phyloP scores from a whole-genome alignment of 37 sponge, comb jelly and placozoan species.

The Lycopodina hypogea region DNA sequence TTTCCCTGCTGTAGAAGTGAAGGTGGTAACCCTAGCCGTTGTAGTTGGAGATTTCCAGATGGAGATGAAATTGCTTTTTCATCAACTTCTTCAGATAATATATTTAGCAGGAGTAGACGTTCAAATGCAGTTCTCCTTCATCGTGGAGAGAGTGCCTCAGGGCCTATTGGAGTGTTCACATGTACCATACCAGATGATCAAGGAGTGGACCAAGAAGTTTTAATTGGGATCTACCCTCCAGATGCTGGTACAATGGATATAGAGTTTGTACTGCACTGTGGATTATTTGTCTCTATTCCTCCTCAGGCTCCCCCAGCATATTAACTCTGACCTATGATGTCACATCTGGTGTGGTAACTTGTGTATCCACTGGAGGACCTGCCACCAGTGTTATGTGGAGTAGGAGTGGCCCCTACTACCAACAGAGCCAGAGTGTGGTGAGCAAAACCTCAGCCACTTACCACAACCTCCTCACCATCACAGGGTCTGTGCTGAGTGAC shows the following conservation, averaged over 20 bases:
- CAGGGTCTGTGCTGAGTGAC: too few species aligned
- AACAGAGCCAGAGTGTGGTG: slow-evolving; percentile 11
- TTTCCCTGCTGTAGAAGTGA: not conserved
- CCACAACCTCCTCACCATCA: too few species aligned
- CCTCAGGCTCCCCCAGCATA: not conserved
- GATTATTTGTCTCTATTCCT: not conserved
- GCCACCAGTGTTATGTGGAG: slow-evolving; percentile 22
- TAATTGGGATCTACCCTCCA: not conserved
- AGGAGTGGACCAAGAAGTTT: not conserved
- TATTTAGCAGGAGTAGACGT: not conserved
- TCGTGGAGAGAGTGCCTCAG: not conserved
- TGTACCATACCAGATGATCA: slow-evolving; percentile 12
- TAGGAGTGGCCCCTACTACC: slow-evolving; percentile 3
- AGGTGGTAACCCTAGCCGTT: not conserved
- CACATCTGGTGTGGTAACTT: not conserved
- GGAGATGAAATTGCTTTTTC: not conserved
- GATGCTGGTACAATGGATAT: not conserved
- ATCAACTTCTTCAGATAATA: not conserved
- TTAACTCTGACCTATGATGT: not conserved
- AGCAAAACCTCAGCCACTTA: too few species aligned
- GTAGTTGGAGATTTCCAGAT: slow-evolving; percentile 4
- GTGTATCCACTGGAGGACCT: slow-evolving; percentile 21
- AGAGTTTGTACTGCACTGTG: not conserved
- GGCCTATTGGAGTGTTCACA: not conserved
- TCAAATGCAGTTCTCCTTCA: not conserved